Percentiles rank a stretch among this genome's conserved stretches.
Conservation (phyloP, 2,888 invertebrate genomes). For the Agonopterix alstromeriana region DNA sequence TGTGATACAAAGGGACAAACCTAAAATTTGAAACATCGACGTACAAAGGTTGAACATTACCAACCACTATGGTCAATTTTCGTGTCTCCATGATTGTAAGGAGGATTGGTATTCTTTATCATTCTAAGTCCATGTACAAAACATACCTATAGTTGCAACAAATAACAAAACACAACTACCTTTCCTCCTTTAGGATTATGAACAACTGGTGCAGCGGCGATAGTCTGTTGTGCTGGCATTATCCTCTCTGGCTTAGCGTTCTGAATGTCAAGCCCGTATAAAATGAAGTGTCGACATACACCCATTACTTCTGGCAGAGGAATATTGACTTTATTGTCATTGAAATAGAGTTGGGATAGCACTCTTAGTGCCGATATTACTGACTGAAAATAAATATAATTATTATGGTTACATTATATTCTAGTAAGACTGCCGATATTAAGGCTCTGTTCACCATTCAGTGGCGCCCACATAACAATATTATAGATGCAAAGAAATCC, state of each 20-base stretch:
- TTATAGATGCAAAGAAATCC: too few relatives aligned
- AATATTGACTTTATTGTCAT: conserved; percentile 39
- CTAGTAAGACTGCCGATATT: too few relatives aligned
- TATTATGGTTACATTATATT: not conserved
- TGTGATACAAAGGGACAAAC: too few relatives aligned
- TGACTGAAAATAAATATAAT: conserved; percentile 44
- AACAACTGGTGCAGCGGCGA: conserved; percentile 68
- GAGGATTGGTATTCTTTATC: too few relatives aligned
- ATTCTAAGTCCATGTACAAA: too few relatives aligned
- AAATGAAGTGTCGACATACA: conserved; percentile 72
- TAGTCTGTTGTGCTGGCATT: conserved; percentile 77
- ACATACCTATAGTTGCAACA: too few relatives aligned
- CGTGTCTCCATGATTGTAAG: too few relatives aligned
- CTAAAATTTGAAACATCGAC: too few relatives aligned
- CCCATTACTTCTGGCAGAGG: conserved; percentile 75
- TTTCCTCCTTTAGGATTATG: conserved; percentile 77
- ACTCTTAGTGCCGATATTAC: conserved; percentile 63
- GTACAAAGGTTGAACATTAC: too few relatives aligned
- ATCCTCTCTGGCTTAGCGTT: conserved; percentile 67
- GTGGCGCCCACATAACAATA: too few relatives aligned
- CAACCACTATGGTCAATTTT: too few relatives aligned
- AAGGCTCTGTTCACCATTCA: too few relatives aligned
- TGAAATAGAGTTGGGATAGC: conserved; percentile 56
- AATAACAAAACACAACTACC: conserved; percentile 31
- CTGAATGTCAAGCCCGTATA: conserved; percentile 65